Conservation (phyloP, 1,140 invertebrate species). For the Scaptomyza montana region DNA sequence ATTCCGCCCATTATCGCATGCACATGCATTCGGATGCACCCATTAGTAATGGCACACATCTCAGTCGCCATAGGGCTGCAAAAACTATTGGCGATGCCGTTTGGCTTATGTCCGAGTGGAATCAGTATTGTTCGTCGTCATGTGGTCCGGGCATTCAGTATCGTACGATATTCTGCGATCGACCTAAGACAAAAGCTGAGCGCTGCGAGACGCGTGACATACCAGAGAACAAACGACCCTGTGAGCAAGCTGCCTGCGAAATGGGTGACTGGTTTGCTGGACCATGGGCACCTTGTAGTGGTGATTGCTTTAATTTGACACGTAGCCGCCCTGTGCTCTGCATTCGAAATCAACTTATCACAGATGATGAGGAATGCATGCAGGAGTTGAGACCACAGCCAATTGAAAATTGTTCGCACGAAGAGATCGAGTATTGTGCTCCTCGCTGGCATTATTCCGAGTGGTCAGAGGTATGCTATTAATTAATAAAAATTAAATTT, state of each 20-base stretch:
- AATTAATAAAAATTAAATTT: not conserved
- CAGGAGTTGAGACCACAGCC: slow-evolving; percentile 66
- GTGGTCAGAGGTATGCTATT: slow-evolving; percentile 85
- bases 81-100: slow-evolving; percentile 52
- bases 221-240: slow-evolving; percentile 86
- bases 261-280: slow-evolving; percentile 88
- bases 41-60: slow-evolving; percentile 35
- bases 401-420: slow-evolving; percentile 84
- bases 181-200: slow-evolving; percentile 83
- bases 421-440: slow-evolving; percentile 84
- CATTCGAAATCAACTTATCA: slow-evolving; percentile 84
- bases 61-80: slow-evolving; percentile 41
- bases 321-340: slow-evolving; percentile 84
- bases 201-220: slow-evolving; percentile 86
- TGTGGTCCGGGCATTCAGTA: slow-evolving; percentile 76
- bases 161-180: slow-evolving; percentile 82
- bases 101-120: slow-evolving; percentile 82
- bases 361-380: slow-evolving; percentile 82
- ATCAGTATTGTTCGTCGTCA: slow-evolving; percentile 73
- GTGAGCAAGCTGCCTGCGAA: slow-evolving; percentile 86
- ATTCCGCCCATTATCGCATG: slow-evolving; percentile 56
- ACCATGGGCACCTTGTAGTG: slow-evolving; percentile 87
- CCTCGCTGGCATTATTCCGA: slow-evolving; percentile 87
- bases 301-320: slow-evolving; percentile 83
- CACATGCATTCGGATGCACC: slow-evolving; percentile 19